Evolutionary conservation across 2,113 vertebrate species (phyloP).

Genomic region (Silurus glanis): DNA sequence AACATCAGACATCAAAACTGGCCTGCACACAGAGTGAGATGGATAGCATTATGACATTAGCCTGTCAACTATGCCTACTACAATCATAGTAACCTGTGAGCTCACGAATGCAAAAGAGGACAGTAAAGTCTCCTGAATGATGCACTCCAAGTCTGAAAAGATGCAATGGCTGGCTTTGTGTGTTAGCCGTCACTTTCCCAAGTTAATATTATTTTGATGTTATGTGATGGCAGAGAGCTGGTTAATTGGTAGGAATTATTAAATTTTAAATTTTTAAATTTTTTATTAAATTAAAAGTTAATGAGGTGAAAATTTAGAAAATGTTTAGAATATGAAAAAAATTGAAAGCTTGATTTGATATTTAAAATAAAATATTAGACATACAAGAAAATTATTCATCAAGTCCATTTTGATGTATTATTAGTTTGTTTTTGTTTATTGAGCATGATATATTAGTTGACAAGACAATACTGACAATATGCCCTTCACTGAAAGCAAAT

Average conservation of each 20-base stretch:
- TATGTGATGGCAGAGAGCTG: neutral
- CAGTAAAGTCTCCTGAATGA: neutral
- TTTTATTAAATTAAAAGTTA: neutral
- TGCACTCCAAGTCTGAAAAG: neutral
- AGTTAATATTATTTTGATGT: neutral
- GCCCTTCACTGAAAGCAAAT: conserved; percentile 1
- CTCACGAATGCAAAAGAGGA: neutral
- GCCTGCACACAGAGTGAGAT: neutral
- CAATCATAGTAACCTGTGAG: neutral
- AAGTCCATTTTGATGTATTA: neutral
- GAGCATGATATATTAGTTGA: neutral
- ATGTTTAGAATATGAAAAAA: neutral
- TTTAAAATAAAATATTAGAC: neutral
- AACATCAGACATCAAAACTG: neutral
- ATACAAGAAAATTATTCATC: neutral
- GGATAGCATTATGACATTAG: neutral
- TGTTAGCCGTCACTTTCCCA: neutral
- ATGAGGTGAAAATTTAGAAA: neutral
- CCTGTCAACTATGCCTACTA: neutral
- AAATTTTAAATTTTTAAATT: too few relatives aligned
- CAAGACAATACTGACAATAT: neutral
- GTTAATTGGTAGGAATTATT: neutral
- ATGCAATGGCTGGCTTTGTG: neutral
- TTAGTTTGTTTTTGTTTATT: neutral
- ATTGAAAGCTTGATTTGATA: neutral